phyloP scores from a whole-genome alignment of 2,797 vertebrate species.

The Mycteria americana region DNA sequence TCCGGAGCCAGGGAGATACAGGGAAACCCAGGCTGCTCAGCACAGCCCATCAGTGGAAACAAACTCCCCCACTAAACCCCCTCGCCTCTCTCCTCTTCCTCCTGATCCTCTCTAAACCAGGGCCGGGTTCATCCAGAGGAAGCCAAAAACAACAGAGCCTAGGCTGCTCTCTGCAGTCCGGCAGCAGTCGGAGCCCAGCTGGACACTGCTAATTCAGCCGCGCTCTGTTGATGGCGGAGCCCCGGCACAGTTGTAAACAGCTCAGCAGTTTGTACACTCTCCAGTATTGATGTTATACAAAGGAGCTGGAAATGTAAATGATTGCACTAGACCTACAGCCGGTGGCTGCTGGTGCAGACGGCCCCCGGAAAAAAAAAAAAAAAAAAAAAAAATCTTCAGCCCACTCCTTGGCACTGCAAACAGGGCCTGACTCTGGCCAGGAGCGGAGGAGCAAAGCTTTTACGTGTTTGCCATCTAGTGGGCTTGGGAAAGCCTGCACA shows the following conservation, averaged over 20 bases:
- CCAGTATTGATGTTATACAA: conserved; percentile 28
- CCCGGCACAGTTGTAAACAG: conserved; percentile 62
- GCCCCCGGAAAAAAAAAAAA: background rate
- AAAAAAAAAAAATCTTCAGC: background rate
- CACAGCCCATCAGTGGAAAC: background rate
- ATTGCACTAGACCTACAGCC: background rate
- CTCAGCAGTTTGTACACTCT: background rate
- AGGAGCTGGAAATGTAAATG: conserved; percentile 33
- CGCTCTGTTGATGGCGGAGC: conserved; percentile 18
- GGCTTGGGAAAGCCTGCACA: background rate
- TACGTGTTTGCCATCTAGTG: conserved; percentile 56
- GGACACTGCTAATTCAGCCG: conserved; percentile 12
- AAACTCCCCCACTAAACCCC: background rate
- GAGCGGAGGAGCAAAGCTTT: background rate
- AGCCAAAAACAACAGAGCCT: conserved; percentile 39
- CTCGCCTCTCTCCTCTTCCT: conserved; percentile 27
- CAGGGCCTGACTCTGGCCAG: background rate
- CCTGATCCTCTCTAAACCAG: background rate
- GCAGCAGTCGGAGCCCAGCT: conserved; percentile 51
- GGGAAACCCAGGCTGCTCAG: background rate
- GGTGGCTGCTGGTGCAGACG: background rate
- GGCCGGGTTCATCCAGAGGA: background rate
- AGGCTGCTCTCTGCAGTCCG: background rate
- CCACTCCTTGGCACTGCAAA: background rate
- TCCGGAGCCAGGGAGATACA: background rate